phyloP scores from a whole-genome alignment of 2,888 invertebrate species.

The Eurytoma californica region DNA sequence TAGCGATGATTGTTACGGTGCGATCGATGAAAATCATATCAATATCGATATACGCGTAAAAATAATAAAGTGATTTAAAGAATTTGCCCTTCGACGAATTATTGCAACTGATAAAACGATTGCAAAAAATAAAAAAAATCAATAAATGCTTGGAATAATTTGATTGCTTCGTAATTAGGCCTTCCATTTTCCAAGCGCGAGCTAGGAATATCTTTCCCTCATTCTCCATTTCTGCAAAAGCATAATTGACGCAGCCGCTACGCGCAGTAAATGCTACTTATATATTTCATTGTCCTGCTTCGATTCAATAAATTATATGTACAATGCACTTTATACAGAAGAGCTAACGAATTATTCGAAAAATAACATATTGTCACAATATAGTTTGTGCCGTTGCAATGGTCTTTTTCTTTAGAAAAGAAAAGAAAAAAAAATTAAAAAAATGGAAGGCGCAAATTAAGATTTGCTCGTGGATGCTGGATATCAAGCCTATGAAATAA shows the following conservation, averaged over 20 bases:
- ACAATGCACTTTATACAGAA: slow-evolving; percentile 47
- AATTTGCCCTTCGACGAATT: neutral
- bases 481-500: neutral
- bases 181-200: slow-evolving; percentile 47
- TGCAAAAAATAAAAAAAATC: slow-evolving; percentile 18
- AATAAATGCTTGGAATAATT: slow-evolving; percentile 40
- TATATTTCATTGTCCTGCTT: slow-evolving; percentile 35
- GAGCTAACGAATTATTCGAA: slow-evolving; percentile 36
- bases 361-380: slow-evolving; percentile 36
- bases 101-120: neutral
- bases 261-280: slow-evolving; percentile 44
- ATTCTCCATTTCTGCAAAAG: slow-evolving; percentile 47
- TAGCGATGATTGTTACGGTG: neutral
- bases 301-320: slow-evolving; percentile 48
- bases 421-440: neutral
- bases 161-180: slow-evolving; percentile 56
- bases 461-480: slow-evolving; percentile 2
- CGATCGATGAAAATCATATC: neutral
- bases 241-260: slow-evolving; percentile 55
- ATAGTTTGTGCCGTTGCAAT: slow-evolving; percentile 16
- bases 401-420: neutral
- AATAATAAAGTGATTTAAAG: neutral
- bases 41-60: neutral
- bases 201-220: slow-evolving; percentile 40
- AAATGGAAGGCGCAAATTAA: slow-evolving; percentile 26